Base-by-base conservation (phyloP, 2,888 invertebrate genomes). In the Philaethria dido region DNA sequence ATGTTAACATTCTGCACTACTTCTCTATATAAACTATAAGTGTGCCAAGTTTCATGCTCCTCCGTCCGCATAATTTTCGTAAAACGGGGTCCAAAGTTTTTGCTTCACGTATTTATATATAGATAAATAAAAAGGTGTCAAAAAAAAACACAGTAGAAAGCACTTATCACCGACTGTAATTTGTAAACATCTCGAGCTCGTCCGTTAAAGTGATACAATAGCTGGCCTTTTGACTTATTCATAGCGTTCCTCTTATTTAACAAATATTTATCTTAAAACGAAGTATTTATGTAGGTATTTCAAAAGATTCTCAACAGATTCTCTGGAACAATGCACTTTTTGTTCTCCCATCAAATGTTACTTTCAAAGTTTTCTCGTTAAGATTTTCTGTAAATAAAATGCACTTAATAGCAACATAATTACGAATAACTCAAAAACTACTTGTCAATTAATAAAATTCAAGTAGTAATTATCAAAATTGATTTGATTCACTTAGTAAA, bases 241-340 rank as follows among this genome's bases (percentile, higher is more conserved):
- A 44, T 45, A 45, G 9, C 18, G 11, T 11, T 18, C 6, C 8
- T 18, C 29, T 60, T 60, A 45, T 29, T 45, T 25, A 45, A 45
- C 44, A 60, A 29, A 44, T 60, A 47, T 60, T 60, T 60, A 60
- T 60, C 60, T 60, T 33, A 18, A 20, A 33, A 47, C 18, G 45
- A 33, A 47, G 60, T 47, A 33, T 60, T 60, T 45, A 25, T 57
- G 14, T 44, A 13, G 44, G 3, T 14, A 47, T 60, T 60, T 47
- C 22, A 42, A 42, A 42, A 57, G 55, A 57, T 42, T 3, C 39
- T 44, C 14, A 45, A 48, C 25, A 48, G 64, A 48, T 48, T 48
- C 48, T 8, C 4, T 22, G n/a, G 20, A 48, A 64, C 64, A 64
- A 64, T 64, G 29, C 29, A 52, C 13, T 64, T 47, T 45, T 59